phyloP scores from a whole-genome alignment of 37 sponge, comb jelly and placozoan species.

The Oopsacas minuta region DNA sequence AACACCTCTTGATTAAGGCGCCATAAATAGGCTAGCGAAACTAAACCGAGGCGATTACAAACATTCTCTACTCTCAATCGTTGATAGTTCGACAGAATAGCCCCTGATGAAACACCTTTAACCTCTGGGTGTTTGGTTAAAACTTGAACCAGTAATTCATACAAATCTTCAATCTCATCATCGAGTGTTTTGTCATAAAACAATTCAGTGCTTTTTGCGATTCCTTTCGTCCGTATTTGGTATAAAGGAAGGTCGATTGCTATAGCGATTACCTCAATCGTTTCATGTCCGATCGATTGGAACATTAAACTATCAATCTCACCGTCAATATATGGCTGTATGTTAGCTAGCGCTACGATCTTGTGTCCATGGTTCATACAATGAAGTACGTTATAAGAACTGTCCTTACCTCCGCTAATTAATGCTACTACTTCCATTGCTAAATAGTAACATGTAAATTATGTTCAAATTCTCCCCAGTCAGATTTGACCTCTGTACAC shows the following conservation, averaged over 20 bases:
- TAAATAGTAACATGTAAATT: too few species aligned
- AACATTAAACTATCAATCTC: slow-evolving; percentile 97
- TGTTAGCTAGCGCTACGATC: slow-evolving; percentile 82
- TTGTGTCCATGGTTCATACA: slow-evolving; percentile 74
- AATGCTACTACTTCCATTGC: neutral
- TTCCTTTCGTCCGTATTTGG: slow-evolving; percentile 39
- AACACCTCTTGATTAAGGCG: slow-evolving; percentile 65
- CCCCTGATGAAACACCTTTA: slow-evolving; percentile 82
- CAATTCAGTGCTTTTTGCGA: neutral
- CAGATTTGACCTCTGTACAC: too few species aligned
- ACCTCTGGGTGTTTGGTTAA: slow-evolving; percentile 38
- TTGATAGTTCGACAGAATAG: slow-evolving; percentile 91
- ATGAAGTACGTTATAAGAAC: slow-evolving; percentile 83
- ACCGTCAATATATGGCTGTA: slow-evolving; percentile 45
- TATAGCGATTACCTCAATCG: slow-evolving; percentile 41
- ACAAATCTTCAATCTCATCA: slow-evolving; percentile 96
- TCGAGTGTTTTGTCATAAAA: slow-evolving; percentile 23
- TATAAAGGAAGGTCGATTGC: slow-evolving; percentile 80
- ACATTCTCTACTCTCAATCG: slow-evolving; percentile 86
- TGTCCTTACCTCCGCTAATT: slow-evolving; percentile 95
- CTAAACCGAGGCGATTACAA: slow-evolving; percentile 76
- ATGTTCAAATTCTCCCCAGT: too few species aligned
- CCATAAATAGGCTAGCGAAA: slow-evolving; percentile 85
- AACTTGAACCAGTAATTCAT: slow-evolving; percentile 43
- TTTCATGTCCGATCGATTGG: slow-evolving; percentile 91